phyloP scores from a whole-genome alignment of 2,888 invertebrate species.

The Odontocerum albicorne region DNA sequence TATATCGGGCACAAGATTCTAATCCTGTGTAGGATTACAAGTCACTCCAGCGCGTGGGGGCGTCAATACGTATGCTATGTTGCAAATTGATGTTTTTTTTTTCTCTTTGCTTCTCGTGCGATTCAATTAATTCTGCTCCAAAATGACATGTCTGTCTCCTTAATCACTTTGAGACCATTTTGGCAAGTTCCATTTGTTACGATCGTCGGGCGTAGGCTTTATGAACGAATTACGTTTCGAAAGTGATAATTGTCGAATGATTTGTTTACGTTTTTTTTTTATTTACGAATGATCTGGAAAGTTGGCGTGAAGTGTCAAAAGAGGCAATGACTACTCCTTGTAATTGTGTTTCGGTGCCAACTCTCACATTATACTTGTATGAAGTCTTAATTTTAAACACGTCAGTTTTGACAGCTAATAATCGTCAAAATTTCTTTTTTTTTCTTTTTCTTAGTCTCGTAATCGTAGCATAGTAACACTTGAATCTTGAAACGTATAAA shows the following conservation, averaged over 20 bases:
- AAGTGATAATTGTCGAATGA: neutral
- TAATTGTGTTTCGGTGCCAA: too few species aligned
- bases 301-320: too few species aligned
- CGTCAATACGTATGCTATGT: constrained; percentile 1
- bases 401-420: too few species aligned
- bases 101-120: neutral
- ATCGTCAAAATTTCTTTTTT: too few species aligned
- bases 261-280: too few species aligned
- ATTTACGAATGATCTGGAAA: constrained; percentile 6
- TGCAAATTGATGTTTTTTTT: constrained; percentile 11
- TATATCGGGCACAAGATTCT: constrained; percentile 2
- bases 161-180: constrained; percentile 2
- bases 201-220: constrained; percentile 1
- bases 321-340: too few species aligned
- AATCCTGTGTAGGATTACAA: constrained; percentile 10
- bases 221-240: neutral
- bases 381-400: too few species aligned
- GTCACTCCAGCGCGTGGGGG: constrained; percentile 7
- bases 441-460: too few species aligned
- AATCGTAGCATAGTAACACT: too few species aligned
- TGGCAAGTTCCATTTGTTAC: constrained; percentile 4
- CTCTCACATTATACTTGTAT: too few species aligned
- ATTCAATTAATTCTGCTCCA: constrained; percentile 15
- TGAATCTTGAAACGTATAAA: too few species aligned
- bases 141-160: constrained; percentile 11